Percentiles rank a stretch among this genome's conserved stretches.
Evolutionary conservation across 2,113 vertebrate species (phyloP).

Genomic region (Dermatemys mawii): DNA sequence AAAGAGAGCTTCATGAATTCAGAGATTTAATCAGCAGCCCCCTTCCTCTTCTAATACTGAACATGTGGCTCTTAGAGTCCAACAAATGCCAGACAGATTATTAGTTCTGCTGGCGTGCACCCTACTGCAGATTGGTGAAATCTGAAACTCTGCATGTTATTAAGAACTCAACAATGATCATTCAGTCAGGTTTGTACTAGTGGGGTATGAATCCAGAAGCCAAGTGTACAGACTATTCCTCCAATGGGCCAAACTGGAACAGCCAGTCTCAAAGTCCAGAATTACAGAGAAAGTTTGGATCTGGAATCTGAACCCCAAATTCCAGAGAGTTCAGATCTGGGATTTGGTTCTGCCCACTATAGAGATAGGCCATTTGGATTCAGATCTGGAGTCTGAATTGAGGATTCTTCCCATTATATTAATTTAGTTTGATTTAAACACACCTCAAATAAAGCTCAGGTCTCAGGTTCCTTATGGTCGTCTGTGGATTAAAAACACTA

Average conservation of each 20-base stretch:
- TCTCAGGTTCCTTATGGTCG: background rate
- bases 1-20: accelerated
- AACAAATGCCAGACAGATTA: background rate
- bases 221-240: background rate
- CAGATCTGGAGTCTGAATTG: background rate
- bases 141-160: accelerated
- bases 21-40: background rate
- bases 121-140: background rate
- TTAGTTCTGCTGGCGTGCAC: background rate
- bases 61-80: background rate
- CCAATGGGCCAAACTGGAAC: background rate
- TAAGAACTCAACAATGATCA: background rate
- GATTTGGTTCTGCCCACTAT: background rate
- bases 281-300: background rate
- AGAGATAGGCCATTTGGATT: background rate
- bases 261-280: background rate
- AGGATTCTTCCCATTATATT: background rate
- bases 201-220: background rate
- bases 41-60: background rate
- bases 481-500: background rate
- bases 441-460: background rate
- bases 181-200: background rate
- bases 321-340: background rate
- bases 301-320: background rate
- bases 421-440: background rate